Evolutionary conservation across 1,140 invertebrate genomes (phyloP).

Genomic region (Sarcophaga bullata): DNA sequence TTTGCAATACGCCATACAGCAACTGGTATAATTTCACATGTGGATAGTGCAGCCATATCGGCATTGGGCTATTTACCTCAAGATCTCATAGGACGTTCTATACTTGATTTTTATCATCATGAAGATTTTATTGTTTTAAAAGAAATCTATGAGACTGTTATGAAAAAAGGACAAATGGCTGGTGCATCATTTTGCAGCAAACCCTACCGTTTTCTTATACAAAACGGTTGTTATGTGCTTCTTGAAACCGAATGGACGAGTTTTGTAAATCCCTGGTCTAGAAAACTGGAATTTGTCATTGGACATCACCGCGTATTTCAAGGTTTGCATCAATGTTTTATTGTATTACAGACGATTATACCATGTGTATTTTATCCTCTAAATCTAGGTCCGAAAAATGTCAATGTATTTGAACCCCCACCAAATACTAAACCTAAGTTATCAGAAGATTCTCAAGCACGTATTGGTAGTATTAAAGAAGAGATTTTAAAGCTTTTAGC

Average conservation of each 20-base stretch:
- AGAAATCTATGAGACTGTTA: constrained; percentile 85
- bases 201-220: constrained; percentile 78
- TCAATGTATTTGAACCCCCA: constrained; percentile 74
- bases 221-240: constrained; percentile 84
- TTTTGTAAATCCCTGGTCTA: constrained; percentile 94
- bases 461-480: constrained; percentile 73
- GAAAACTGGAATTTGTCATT: constrained; percentile 89
- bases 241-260: constrained; percentile 93
- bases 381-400: constrained; percentile 55
- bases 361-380: constrained; percentile 49
- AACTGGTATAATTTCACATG: constrained; percentile 77
- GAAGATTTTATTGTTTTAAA: constrained; percentile 83
- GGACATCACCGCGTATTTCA: constrained; percentile 87
- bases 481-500: constrained; percentile 77
- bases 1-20: constrained; percentile 84
- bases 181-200: constrained; percentile 79
- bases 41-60: constrained; percentile 81
- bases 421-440: constrained; percentile 65
- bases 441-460: constrained; percentile 71
- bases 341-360: background rate
- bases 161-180: constrained; percentile 68
- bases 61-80: constrained; percentile 90
- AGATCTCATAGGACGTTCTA: constrained; percentile 82
- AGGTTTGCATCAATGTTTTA: constrained; percentile 59
- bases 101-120: constrained; percentile 89